phyloP scores from a whole-genome alignment of 37 sponge, comb jelly and placozoan genomes.

The Spongilla lacustris region DNA sequence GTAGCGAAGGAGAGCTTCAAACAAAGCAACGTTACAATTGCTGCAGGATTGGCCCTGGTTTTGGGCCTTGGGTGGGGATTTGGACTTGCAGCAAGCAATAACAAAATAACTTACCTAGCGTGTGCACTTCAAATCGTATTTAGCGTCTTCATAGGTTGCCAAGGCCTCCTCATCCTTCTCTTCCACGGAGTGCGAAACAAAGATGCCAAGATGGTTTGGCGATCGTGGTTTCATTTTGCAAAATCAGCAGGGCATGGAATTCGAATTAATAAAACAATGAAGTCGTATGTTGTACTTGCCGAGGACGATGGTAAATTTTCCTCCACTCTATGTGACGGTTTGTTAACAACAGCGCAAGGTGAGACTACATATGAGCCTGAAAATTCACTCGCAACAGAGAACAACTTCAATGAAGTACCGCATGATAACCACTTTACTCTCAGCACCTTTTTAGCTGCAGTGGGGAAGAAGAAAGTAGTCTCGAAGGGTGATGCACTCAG shows the following conservation, averaged over 20 bases:
- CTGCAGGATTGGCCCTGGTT: slow-evolving; percentile 15
- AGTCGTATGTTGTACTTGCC: background rate
- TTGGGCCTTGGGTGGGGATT: slow-evolving; percentile 59
- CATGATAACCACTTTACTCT: background rate
- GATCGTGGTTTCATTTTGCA: background rate
- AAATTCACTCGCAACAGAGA: background rate
- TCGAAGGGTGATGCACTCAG: background rate
- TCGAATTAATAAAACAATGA: background rate
- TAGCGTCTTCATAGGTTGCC: background rate
- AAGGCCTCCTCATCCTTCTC: slow-evolving; percentile 33
- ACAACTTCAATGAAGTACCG: background rate
- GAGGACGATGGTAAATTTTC: background rate
- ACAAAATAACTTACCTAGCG: background rate
- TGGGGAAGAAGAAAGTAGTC: background rate
- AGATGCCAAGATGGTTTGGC: slow-evolving; percentile 5
- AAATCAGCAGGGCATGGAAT: background rate
- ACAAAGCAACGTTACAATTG: slow-evolving; percentile 7
- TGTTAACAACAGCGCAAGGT: background rate
- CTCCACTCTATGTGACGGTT: background rate
- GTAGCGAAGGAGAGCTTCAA: background rate
- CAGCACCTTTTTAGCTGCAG: background rate
- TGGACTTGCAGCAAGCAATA: slow-evolving; percentile 26
- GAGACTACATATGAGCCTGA: background rate
- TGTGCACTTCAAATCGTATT: slow-evolving; percentile 25
- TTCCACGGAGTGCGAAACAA: slow-evolving; percentile 24